A percentile compares a stretch with the other conserved stretches of the same genome.
phyloP scores from a whole-genome alignment of 2,797 vertebrate species.

The Hippoglossus hippoglossus region DNA sequence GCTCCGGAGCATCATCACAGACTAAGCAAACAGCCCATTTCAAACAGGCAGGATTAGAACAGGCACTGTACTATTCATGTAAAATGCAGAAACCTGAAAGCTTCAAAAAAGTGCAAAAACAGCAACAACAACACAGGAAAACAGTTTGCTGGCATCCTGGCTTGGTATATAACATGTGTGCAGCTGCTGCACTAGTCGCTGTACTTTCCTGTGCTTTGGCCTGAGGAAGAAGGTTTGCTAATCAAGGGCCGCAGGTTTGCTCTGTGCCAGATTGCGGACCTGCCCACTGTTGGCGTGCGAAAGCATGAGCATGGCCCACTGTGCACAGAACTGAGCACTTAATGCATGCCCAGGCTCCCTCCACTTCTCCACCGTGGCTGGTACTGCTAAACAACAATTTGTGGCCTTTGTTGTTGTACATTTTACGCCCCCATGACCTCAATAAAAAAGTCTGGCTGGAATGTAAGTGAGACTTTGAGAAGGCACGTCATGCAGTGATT shows the following conservation, averaged over 20 bases:
- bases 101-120: background rate
- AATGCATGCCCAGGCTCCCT: constrained; percentile 21
- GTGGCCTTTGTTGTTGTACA: constrained; percentile 48
- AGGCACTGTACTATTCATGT: background rate
- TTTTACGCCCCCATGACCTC: constrained; percentile 20
- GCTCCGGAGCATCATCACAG: too few species aligned
- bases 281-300: constrained; percentile 61
- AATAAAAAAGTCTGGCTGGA: constrained; percentile 29
- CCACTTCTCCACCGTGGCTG: constrained; percentile 10
- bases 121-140: background rate
- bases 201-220: constrained; percentile 58
- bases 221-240: constrained; percentile 59
- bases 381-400: constrained; percentile 36
- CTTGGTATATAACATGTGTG: constrained; percentile 8
- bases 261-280: constrained; percentile 55
- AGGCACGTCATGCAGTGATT: constrained; percentile 1
- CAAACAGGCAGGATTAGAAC: too few species aligned
- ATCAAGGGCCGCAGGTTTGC: constrained; percentile 58
- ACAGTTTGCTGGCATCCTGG: constrained; percentile 19
- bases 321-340: constrained; percentile 32
- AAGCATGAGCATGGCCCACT: constrained; percentile 22
- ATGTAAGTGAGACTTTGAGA: constrained; percentile 12
- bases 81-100: background rate
- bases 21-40: too few species aligned
- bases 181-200: constrained; percentile 51